Base-by-base conservation (phyloP, 2,797 vertebrate species). In the Loriculus beryllinus region DNA sequence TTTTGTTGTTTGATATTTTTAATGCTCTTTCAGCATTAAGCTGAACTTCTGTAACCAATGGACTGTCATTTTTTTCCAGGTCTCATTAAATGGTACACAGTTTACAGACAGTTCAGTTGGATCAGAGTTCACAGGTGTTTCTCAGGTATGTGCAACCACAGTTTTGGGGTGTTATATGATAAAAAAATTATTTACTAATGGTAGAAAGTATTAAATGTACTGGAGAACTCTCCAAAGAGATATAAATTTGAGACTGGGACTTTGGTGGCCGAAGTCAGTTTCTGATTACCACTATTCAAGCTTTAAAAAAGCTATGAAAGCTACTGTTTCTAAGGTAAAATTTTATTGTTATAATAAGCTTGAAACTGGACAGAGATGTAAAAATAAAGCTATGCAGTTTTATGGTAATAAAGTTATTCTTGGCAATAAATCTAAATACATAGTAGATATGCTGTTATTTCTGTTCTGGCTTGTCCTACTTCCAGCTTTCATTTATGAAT, bases 121-220 rank as follows among this genome's bases (percentile, higher is more conserved):
- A 83, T 98, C 98, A 56, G 99, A 99, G 96, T 99, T 99, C 97
- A 98, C 99, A 7, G 98, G 98, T 95, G 98, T 99, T 95, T 98
- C 99, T 96, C 99, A 99, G 98, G 99, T 99, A 98, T 94, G 93
- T 79, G 52, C 49, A 47, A n/a, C 26, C 42, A 39, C 20, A 31
- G 63, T 79, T 79, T 69, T 5, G 63, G 48, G 3, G 9, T 51
- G 4, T 63, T 63, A 1, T 57, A 17, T 75, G 43, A 56, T 33
- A 57, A 18, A 22, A 78, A 42, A 65, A 47, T 52, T 69, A 52
- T 16, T 82, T 85, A 17, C 3, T 76, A n/a, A 48, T 9, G 6
- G 21, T 35, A 52, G 5, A 63, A 29, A 21, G 3, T 79, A 33
- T 72, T 83, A 82, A 56, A 68, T 4, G 1, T 35, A 31, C 9